Conservation (phyloP, 2,797 vertebrate genomes). For the Ptychadena robeensis region DNA sequence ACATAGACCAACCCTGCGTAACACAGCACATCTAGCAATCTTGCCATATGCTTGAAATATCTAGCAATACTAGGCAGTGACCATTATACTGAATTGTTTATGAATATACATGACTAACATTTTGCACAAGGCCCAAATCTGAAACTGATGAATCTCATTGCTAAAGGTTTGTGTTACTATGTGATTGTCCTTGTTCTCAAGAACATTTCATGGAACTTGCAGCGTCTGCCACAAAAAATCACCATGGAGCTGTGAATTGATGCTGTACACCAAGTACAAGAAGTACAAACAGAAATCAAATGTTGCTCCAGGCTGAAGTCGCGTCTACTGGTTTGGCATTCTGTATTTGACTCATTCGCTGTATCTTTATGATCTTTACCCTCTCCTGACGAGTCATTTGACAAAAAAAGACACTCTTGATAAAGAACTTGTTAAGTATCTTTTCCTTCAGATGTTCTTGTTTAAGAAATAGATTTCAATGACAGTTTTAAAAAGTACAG, state of each 20-base stretch:
- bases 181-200: conserved; percentile 35
- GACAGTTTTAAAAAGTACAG: conserved; percentile 10
- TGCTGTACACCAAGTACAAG: conserved; percentile 46
- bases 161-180: conserved; percentile 3
- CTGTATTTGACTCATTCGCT: conserved; percentile 27
- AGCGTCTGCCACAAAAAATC: conserved; percentile 45
- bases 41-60: not conserved
- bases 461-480: conserved; percentile 18
- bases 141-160: not conserved
- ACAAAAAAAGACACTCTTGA: conserved; percentile 32
- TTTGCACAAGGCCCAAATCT: not conserved
- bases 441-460: conserved; percentile 2
- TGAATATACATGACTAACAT: too few species aligned
- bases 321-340: conserved; percentile 29
- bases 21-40: not conserved
- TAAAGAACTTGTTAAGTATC: conserved; percentile 45
- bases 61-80: not conserved
- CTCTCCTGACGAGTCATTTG: conserved; percentile 39
- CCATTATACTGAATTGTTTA: not conserved
- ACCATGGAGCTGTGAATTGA: conserved; percentile 45
- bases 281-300: conserved; percentile 47
- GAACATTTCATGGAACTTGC: conserved; percentile 40
- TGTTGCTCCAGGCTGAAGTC: conserved; percentile 19
- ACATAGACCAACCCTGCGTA: not conserved
- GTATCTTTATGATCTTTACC: conserved; percentile 31